Conservation (phyloP, 2,797 vertebrate genomes). For the Hephaestus fuliginosus region DNA sequence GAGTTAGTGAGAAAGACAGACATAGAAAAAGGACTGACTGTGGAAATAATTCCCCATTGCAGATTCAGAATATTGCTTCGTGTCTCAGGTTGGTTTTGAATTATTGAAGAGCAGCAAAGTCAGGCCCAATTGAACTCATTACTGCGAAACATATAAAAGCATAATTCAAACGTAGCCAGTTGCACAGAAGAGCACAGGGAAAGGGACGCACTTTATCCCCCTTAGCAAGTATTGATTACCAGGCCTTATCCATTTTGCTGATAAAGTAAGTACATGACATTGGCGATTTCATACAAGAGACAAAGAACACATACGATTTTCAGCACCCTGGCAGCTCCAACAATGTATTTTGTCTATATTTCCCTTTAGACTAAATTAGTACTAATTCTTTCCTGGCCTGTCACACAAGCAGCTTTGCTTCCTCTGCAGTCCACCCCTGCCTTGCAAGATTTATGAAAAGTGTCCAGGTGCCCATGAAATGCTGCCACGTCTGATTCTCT, state of each 20-base stretch:
- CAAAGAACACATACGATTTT: slow-evolving; percentile 33
- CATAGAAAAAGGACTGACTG: slow-evolving; percentile 26
- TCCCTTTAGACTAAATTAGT: slow-evolving; percentile 38
- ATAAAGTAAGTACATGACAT: slow-evolving; percentile 22
- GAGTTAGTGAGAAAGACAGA: slow-evolving; percentile 25
- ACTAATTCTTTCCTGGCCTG: slow-evolving; percentile 23
- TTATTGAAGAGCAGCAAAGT: slow-evolving; percentile 66
- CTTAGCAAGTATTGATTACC: slow-evolving; percentile 46
- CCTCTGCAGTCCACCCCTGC: slow-evolving; percentile 53
- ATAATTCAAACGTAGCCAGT: slow-evolving; percentile 55
- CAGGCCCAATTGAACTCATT: slow-evolving; percentile 64
- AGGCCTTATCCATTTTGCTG: slow-evolving; percentile 40
- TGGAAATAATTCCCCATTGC: slow-evolving; percentile 49
- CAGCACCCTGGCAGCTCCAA: slow-evolving; percentile 29
- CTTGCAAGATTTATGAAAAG: slow-evolving; percentile 75
- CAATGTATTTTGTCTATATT: slow-evolving; percentile 33
- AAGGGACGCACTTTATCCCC: slow-evolving; percentile 42
- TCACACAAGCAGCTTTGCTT: slow-evolving; percentile 29
- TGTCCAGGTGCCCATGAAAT: slow-evolving; percentile 72
- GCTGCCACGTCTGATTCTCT: slow-evolving; percentile 71
- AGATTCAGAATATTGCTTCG: slow-evolving; percentile 62
- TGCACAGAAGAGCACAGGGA: slow-evolving; percentile 38
- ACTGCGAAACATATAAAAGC: slow-evolving; percentile 61
- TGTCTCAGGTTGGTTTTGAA: slow-evolving; percentile 72
- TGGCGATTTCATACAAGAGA: slow-evolving; percentile 32